Evolutionary conservation across 1,140 invertebrate species (phyloP).

Genomic region (Pararge aegeria): DNA sequence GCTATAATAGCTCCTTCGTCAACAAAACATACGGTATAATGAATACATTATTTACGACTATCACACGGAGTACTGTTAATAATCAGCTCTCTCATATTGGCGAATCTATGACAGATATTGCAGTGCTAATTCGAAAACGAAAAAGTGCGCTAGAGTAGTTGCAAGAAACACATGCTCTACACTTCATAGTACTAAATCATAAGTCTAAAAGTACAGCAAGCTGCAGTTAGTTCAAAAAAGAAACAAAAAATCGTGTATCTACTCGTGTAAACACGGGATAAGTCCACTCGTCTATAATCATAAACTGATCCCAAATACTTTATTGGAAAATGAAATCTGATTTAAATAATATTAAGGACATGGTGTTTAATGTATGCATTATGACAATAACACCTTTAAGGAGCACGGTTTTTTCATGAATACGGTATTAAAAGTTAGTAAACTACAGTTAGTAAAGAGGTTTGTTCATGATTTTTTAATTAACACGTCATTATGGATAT

Average conservation of each 20-base stretch:
- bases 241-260: background rate
- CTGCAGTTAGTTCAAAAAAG: too few species aligned
- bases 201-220: slow-evolving; percentile 1
- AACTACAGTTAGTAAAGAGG: too few species aligned
- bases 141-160: slow-evolving; percentile 10
- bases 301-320: slow-evolving; percentile 57
- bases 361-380: too few species aligned
- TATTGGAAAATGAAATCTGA: slow-evolving; percentile 6
- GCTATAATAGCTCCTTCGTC: background rate
- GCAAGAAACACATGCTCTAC: slow-evolving; percentile 22
- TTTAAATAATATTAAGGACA: too few species aligned
- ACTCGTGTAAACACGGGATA: background rate
- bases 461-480: too few species aligned
- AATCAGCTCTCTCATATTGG: slow-evolving; percentile 7
- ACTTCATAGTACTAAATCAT: background rate
- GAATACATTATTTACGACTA: slow-evolving; percentile 69
- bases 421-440: too few species aligned
- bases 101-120: slow-evolving; percentile 11
- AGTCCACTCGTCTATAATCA: slow-evolving; percentile 3
- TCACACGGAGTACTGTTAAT: slow-evolving; percentile 6
- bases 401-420: too few species aligned
- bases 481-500: too few species aligned
- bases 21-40: slow-evolving; percentile 40
- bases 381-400: too few species aligned
- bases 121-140: slow-evolving; percentile 21